Conservation (phyloP, 2,113 vertebrate species). For the Nesogale talazaci region DNA sequence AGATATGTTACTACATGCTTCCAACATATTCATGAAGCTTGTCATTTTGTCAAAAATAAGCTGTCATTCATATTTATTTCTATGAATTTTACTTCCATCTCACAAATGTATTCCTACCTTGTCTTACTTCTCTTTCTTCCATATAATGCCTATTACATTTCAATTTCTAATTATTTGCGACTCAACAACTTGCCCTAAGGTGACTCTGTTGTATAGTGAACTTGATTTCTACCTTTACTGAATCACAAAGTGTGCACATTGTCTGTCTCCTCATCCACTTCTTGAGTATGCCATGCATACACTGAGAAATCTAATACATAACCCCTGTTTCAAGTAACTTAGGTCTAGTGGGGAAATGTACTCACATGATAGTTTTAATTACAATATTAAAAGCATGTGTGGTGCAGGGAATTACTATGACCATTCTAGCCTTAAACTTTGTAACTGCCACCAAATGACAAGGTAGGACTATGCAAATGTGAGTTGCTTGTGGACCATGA, state of each 20-base stretch:
- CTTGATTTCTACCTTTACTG: background rate
- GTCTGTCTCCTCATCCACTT: background rate
- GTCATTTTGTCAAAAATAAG: constrained; percentile 1
- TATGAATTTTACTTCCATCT: constrained; percentile 32
- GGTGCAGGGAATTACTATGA: too few relatives aligned
- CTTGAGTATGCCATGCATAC: background rate
- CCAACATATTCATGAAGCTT: constrained; percentile 1
- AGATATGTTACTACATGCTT: background rate
- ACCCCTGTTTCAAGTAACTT: background rate
- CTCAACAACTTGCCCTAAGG: background rate
- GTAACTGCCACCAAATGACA: too few relatives aligned
- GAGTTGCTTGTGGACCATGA: too few relatives aligned
- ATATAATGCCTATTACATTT: background rate
- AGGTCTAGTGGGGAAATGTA: background rate
- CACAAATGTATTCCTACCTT: background rate
- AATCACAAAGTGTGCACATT: background rate
- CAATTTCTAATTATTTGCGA: background rate
- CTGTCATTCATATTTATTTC: constrained; percentile 26
- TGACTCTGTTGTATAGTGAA: background rate
- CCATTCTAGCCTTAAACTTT: too few relatives aligned
- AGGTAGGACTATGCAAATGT: too few relatives aligned
- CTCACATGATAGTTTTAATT: background rate
- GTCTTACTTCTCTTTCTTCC: constrained; percentile 6
- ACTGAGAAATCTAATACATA: background rate
- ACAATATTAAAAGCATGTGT: background rate